Percentiles rank a stretch among this genome's conserved stretches.
These are phyloP conservation scores for Brachyptera risi DNA, from an alignment of 2,888 invertebrate species.

Conservation along the genomic window DNA sequence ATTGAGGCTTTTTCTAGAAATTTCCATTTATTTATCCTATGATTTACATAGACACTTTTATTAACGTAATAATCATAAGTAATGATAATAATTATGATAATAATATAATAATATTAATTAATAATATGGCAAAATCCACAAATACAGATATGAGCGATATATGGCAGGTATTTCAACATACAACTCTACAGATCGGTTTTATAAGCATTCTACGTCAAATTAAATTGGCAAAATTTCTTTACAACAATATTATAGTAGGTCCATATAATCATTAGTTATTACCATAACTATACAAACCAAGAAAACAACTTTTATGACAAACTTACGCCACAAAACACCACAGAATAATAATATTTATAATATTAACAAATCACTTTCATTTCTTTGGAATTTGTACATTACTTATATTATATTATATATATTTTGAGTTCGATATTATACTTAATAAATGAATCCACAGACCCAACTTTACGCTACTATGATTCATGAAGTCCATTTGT, in stretches of 20 bases:
- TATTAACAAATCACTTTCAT: conserved; percentile 30
- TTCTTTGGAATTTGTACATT: conserved; percentile 33
- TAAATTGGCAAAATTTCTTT: conserved; percentile 5
- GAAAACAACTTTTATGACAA: conserved; percentile 19
- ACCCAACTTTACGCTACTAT: too few species aligned
- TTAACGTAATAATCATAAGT: conserved; percentile 7
- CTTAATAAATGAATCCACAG: too few species aligned
- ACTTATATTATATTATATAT: background rate
- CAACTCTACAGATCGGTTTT: background rate
- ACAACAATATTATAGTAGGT: background rate
- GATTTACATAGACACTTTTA: conserved; percentile 29
- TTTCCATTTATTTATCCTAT: conserved; percentile 31
- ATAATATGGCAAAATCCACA: conserved; percentile 7
- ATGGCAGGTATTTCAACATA: background rate
- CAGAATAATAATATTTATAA: conserved; percentile 16
- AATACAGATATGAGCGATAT: conserved; percentile 1
- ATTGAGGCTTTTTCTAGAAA: conserved; percentile 24
- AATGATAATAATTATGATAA: background rate
- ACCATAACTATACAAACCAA: conserved; percentile 14
- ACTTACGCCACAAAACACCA: conserved; percentile 21
- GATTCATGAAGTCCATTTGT: too few species aligned
- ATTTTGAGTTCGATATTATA: conserved; percentile 20
- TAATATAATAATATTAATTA: too few species aligned
- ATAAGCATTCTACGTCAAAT: conserved; percentile 1
- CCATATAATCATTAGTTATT: background rate